Conservation (phyloP, 2,113 vertebrate genomes). For the Tachuris rubrigastra region DNA sequence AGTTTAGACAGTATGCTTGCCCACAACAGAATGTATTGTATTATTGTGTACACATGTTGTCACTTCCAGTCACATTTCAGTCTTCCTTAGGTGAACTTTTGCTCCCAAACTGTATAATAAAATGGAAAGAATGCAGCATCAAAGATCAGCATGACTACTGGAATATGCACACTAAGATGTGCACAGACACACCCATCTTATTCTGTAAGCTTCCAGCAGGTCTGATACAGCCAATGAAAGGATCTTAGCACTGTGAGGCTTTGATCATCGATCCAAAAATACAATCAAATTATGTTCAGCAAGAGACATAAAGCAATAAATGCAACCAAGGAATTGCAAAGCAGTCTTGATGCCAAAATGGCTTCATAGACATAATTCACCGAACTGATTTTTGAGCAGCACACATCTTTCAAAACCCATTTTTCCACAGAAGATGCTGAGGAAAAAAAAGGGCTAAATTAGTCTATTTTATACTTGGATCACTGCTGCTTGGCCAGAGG, state of each 20-base stretch:
- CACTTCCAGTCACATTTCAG: not conserved
- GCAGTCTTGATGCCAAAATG: not conserved
- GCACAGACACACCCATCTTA: not conserved
- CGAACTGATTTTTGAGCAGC: not conserved
- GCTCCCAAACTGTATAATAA: not conserved
- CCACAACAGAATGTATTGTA: not conserved
- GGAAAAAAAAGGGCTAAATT: not conserved
- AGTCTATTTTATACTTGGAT: not conserved
- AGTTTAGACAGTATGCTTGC: not conserved
- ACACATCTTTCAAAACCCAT: not conserved
- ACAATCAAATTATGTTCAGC: not conserved
- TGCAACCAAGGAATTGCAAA: not conserved
- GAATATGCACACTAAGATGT: not conserved
- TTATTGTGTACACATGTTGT: not conserved
- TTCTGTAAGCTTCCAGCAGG: not conserved
- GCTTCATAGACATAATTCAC: not conserved
- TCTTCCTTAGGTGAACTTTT: not conserved
- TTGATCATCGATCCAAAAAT: not conserved
- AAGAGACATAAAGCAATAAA: not conserved
- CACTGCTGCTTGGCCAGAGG: not conserved
- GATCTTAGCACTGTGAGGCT: not conserved
- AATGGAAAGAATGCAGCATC: not conserved
- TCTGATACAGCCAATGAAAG: not conserved
- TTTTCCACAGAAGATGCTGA: not conserved
- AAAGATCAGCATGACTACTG: not conserved